Base-by-base conservation (phyloP, 2,888 invertebrate species). In the Drosophila affinis region DNA sequence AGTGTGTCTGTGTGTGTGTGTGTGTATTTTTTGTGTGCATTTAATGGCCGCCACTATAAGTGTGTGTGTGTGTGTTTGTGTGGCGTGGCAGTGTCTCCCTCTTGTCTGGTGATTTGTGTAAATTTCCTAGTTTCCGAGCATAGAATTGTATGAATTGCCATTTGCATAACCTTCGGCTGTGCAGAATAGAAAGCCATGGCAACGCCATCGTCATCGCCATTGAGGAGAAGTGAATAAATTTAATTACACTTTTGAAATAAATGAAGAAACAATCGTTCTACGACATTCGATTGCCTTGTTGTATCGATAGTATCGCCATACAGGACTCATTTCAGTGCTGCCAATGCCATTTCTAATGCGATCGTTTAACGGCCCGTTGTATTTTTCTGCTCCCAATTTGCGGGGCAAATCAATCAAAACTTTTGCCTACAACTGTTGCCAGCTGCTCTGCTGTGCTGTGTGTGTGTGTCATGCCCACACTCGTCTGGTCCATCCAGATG, bases 91-190 rank as follows among this genome's bases (percentile, higher is more conserved):
- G 34, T 34, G 48, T 68, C 62, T 51, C 60, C 47, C 58, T 49
- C 57, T 62, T 58, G 62, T 60, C 64, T 64, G 64, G 69, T 61
- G 81, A 75, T 77, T 79, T 80, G 81, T 86, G 81, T 86, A 76
- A 83, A 71, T 81, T 81, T 81, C 87, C 84, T 86, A 68, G 55
- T 71, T 78, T 77, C 18, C 21, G 39, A 57, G 49, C 60, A 64
- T 62, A 72, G 79, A 71, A 82, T 83, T 71, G 78, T 70, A n/a
- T 45, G 9, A 65, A 59, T 62, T 44, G 64, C 56, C 47, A 64
- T 83, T 81, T 80, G 76, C 59, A 62, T 74, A 82, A 78, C 81
- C 81, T 81, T 81, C 78, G 55, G 48, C 27, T 9, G 24, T 53
- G 52, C 65, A 72, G 32, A 47, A 54, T 78, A 57, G 71, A 71